Evolutionary conservation across 2,113 vertebrate species (phyloP), one percentile per base, ranked within the genome.

Genomic region (Chelonoidis abingdonii): DNA sequence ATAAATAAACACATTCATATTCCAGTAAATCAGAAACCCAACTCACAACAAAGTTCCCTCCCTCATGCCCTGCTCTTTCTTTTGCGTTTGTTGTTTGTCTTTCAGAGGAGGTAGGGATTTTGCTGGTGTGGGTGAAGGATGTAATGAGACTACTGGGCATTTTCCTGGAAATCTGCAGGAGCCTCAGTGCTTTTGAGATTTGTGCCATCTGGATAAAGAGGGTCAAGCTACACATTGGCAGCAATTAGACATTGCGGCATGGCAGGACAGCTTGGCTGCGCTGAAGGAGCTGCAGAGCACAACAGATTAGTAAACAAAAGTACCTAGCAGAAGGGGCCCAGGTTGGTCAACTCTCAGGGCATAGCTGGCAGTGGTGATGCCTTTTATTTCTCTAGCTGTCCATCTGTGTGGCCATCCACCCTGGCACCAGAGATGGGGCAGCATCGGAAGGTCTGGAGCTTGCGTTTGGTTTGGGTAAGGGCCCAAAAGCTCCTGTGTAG

Each of bases 121-220:
- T 94, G 11, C 79, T 80, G 88, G 93, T 44, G 38, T 87, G 56
- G 2, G 80, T 86, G 82, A 44, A 79, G 85, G 92, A 92, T 94
- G 88, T 95, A 96, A 98, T 90, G 94, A 98, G 95, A 41, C 94
- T n/a, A 0, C 56, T 90, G 94, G 95, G 97, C 7, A 49, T 98
- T 97, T 82, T 93, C 82, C 7, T 95, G 95, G 92, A 91, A 94
- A 97, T 93, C 86, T 9, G 89, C 79, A 83, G 94, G 88, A 82
- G 38, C 84, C 35, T 86, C n/a, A 2, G 69, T 0, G 47, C 95
- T 93, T 76, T 92, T 88, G 97, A 97, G 96, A 72, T 93, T 94
- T 78, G 95, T 95, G 94, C 98, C 98, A 98, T 98, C 98, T 98
- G 98, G 98, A 97, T 97, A 96, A 97, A 97, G 72, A 98, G 97